Evolutionary conservation across 2,797 vertebrate genomes (phyloP), one percentile per base, ranked within the genome.

Genomic region (Choloepus didactylus): DNA sequence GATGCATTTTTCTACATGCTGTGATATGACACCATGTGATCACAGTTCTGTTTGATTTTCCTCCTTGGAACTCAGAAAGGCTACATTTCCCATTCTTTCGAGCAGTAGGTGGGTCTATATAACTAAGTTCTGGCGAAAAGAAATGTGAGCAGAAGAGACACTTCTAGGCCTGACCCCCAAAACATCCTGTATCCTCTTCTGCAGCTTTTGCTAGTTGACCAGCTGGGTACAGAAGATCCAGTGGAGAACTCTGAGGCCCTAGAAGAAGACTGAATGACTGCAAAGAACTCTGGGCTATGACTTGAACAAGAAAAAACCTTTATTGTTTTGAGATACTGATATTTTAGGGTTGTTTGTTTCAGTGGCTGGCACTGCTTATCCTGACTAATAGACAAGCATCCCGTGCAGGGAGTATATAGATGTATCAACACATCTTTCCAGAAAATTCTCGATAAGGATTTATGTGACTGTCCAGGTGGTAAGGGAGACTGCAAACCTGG

Each of bases 401-500:
- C 59, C 23, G 6, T 41, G 44, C 29, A 83, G 60, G 25, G 44
- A 56, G 72, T 83, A 87, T 29, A 86, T 75, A 93, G 46, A 79
- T 66, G 10, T 38, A 81, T 76, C 72, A 90, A 93, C 75, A 21
- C 80, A n/a, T 82, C 29, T 93, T 87, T 95, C 59, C 21, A 44
- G 4, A 79, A 80, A 54, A 81, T 85, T 85, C 73, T 92, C 9
- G 49, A 4, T 77, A 21, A 85, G 56, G 59, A 88, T 64, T 56
- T 86, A 56, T 72, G 29, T 87, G 29, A 80, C 46, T 88, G 9
- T 73, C 41, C 29, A 82, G 79, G 81, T 91, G 41, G 41, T 69
- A 38, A 94, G 59, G 46, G 18, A 89, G 56, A 91, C 51, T 54
- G 1, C 16, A 94, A 90, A 81, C 12, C 31, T 96, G 35, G n/a